Evolutionary conservation across 2,113 vertebrate genomes (phyloP), one percentile per base, ranked within the genome.

Genomic region (Monarcha castaneiventris): DNA sequence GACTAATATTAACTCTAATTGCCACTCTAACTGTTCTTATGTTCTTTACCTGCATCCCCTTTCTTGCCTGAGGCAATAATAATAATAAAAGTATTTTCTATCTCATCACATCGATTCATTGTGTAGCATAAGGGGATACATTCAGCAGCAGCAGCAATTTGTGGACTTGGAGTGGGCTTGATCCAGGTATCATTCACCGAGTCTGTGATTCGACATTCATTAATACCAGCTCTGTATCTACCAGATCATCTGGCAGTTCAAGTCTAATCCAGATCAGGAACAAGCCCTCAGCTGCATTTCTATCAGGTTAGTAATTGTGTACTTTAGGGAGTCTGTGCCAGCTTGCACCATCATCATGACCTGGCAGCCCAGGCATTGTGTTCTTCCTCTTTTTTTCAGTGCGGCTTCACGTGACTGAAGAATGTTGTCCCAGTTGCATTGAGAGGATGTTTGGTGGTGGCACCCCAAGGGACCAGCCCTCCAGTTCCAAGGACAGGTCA

Each of bases 211-310:
- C 75, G 71, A 21, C 68, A 39, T 39, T 63, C 67, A 51, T 88
- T 92, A 75, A 54, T 54, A 74, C n/a, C 54, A 90, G 21, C 29
- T 64, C 80, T 80, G 7, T 69, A 93, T 94, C 75, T 87, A 43
- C 54, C 67, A 84, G 63, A 67, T 92, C 46, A 39, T 86, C 83
- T 83, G 59, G 59, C 63, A 41, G 37, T 74, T 80, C 48, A 84
- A 85, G 68, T 80, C 59, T 89, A 92, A 92, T 67, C 52, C 83
- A 84, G 55, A 83, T 67, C 55, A 92, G 72, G 84, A 90, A 46
- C 79, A 90, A 94, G 29, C 32, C 46, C 59, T 88, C 88, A 62
- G 10, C 58, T 73, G 55, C 85, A 74, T 88, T 92, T 94, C 79
- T 92, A 35, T 67, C 72, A 54, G 33, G 55, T 86, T 86, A 77